These are phyloP conservation scores for Barbus barbus DNA, from an alignment of 2,113 vertebrate genomes.

Conservation along the genomic window DNA sequence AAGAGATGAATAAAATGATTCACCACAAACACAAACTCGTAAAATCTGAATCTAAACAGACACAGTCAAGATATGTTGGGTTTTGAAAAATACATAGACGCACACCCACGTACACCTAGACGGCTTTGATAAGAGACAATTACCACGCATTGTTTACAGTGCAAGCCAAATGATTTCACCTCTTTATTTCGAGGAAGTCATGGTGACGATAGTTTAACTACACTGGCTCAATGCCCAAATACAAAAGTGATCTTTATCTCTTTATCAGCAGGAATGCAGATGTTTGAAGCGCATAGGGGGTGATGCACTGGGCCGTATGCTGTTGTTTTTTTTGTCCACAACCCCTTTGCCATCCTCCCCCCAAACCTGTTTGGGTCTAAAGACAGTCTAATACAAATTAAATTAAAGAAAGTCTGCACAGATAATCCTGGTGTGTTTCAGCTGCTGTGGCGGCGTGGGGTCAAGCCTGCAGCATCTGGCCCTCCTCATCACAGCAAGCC, in stretches of 20 bases:
- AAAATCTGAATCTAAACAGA: conserved; percentile 69
- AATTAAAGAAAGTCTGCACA: conserved; percentile 75
- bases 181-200: conserved; percentile 69
- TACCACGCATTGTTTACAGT: conserved; percentile 60
- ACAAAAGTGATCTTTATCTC: conserved; percentile 48
- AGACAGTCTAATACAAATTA: conserved; percentile 76
- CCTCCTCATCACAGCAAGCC: conserved; percentile 59
- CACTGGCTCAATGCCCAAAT: conserved; percentile 44
- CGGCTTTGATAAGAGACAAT: conserved; percentile 68
- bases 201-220: conserved; percentile 60
- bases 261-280: conserved; percentile 17
- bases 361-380: conserved; percentile 70
- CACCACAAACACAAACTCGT: conserved; percentile 62
- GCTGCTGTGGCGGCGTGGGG: conserved; percentile 56
- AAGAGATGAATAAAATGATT: conserved; percentile 67
- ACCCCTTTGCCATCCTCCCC: conserved; percentile 48
- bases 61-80: conserved; percentile 73
- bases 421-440: conserved; percentile 77
- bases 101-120: conserved; percentile 50
- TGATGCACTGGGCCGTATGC: conserved; percentile 63
- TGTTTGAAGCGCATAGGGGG: conserved; percentile 14
- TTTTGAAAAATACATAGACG: conserved; percentile 54
- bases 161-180: conserved; percentile 71
- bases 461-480: conserved; percentile 72
- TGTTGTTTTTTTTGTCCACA: conserved; percentile 61